Evolutionary conservation across 2,888 invertebrate genomes (phyloP).

Genomic region (Galeruca laticollis): DNA sequence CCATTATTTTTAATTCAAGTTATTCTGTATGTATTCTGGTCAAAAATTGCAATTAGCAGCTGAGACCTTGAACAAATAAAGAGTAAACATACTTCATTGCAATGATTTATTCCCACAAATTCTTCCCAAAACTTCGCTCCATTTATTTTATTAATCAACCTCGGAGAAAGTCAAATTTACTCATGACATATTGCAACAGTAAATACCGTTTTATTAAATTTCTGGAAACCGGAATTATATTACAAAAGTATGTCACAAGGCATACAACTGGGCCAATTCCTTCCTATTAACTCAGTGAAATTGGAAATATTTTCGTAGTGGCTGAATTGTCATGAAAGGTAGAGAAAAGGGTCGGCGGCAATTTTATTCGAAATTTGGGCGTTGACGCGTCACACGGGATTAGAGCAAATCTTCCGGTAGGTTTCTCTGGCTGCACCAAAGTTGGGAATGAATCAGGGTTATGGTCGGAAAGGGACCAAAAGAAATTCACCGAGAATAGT

Average conservation of each 20-base stretch:
- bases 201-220: not conserved
- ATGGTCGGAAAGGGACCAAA: slow-evolving; percentile 26
- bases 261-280: not conserved
- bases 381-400: slow-evolving; percentile 32
- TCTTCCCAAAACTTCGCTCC: not conserved
- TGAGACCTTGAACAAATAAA: too few relatives aligned
- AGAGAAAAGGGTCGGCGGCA: slow-evolving; percentile 25
- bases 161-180: not conserved
- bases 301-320: not conserved
- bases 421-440: slow-evolving; percentile 15
- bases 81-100: too few relatives aligned
- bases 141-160: not conserved
- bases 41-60: too few relatives aligned
- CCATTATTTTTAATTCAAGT: too few relatives aligned
- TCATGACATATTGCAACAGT: not conserved
- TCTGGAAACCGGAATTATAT: not conserved
- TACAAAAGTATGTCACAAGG: not conserved
- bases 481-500: slow-evolving; percentile 26
- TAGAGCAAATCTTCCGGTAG: slow-evolving; percentile 29
- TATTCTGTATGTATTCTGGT: too few relatives aligned
- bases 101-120: not conserved
- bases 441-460: slow-evolving; percentile 23
- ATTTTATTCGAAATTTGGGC: slow-evolving; percentile 33
- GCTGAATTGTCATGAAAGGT: slow-evolving; percentile 2
- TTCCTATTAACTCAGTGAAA: slow-evolving; percentile 6